Base-by-base conservation (phyloP, 2,888 invertebrate genomes). In the Gasteruption jaculator region DNA sequence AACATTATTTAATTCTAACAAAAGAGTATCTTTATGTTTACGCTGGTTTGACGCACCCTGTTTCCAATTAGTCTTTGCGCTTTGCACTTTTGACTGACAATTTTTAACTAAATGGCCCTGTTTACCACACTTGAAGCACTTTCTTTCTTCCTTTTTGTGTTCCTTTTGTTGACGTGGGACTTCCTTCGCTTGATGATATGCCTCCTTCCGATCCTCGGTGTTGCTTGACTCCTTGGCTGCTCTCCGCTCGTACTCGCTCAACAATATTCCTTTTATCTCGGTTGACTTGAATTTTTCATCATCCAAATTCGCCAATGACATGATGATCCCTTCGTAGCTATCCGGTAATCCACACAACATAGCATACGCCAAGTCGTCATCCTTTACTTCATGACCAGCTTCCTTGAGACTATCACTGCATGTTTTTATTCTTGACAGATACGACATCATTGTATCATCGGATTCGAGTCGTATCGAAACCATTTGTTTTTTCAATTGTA, bases 121-220 rank as follows among this genome's bases (percentile, higher is more conserved):
- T 32, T 32, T 32, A 5, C 32, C 32, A 11, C 32, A 32, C 19
- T 32, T 32, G 11, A 32, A 32, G 11, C 32, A 32, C n/a, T n/a
- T n/a, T n/a, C n/a, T n/a, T n/a, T n/a, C n/a, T n/a, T n/a, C n/a
- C n/a, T n/a, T n/a, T n/a, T n/a, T n/a, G n/a, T n/a, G n/a, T n/a
- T n/a, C n/a, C n/a, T n/a, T n/a, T n/a, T n/a, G n/a, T n/a, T n/a
- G n/a, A n/a, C n/a, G n/a, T n/a, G n/a, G n/a, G n/a, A n/a, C n/a
- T n/a, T n/a, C n/a, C n/a, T n/a, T n/a, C n/a, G n/a, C n/a, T n/a
- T n/a, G n/a, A n/a, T n/a, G n/a, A n/a, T n/a, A n/a, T n/a, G n/a
- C n/a, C n/a, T n/a, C n/a, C n/a, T n/a, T n/a, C n/a, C n/a, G n/a
- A n/a, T n/a, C n/a, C n/a, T n/a, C n/a, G n/a, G n/a, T 10, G 15